These are phyloP conservation scores for Aix galericulata DNA, from an alignment of 2,113 vertebrate species.

Conservation along the genomic window DNA sequence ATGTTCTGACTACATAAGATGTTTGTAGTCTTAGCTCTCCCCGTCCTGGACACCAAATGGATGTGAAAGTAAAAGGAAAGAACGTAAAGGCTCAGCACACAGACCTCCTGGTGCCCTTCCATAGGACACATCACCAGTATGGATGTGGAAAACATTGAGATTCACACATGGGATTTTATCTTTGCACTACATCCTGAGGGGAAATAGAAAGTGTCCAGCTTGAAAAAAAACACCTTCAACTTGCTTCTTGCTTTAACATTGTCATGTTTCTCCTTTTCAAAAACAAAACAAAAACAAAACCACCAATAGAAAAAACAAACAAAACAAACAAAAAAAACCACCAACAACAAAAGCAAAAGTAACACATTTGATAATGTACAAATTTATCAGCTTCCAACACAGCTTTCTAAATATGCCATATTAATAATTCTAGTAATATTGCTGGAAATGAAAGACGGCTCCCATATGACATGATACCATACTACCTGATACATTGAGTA, in stretches of 20 bases:
- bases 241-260: background rate
- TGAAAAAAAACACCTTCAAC: background rate
- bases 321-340: background rate
- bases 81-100: background rate
- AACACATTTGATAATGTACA: background rate
- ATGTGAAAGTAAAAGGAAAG: background rate
- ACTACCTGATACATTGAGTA: background rate
- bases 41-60: background rate
- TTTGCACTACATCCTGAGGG: background rate
- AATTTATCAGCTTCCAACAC: background rate
- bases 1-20: background rate
- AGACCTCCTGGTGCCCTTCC: background rate
- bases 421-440: background rate
- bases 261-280: background rate
- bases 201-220: background rate
- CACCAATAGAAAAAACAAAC: background rate
- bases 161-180: background rate
- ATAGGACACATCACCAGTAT: background rate
- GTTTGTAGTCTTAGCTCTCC: accelerated
- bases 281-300: background rate
- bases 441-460: background rate
- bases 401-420: background rate
- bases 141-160: background rate
- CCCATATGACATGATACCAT: background rate
- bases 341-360: background rate